Evolutionary conservation across 2,797 vertebrate genomes (phyloP).

Genomic region (Liparis tanakae): DNA sequence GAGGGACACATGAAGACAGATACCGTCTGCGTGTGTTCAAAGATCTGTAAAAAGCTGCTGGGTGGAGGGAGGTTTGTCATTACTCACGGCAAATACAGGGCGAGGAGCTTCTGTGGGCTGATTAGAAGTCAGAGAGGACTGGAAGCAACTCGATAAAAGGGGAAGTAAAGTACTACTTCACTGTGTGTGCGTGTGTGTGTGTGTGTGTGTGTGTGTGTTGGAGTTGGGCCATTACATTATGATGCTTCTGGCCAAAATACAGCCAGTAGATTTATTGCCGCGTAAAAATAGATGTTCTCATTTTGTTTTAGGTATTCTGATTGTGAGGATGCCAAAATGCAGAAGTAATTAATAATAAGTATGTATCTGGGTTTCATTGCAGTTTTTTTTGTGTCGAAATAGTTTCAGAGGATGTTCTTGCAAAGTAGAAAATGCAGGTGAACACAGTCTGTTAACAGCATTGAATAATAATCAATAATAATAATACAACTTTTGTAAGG

Average conservation of each 20-base stretch:
- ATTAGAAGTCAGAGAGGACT: slow-evolving; percentile 77
- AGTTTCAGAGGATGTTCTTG: background rate
- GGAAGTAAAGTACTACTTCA: slow-evolving; percentile 48
- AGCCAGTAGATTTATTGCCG: slow-evolving; percentile 23
- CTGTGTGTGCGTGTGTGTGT: slow-evolving; percentile 41
- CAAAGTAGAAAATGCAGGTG: slow-evolving; percentile 3
- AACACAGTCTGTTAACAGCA: background rate
- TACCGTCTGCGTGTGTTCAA: slow-evolving; percentile 48
- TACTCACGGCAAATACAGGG: slow-evolving; percentile 77
- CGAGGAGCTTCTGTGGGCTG: slow-evolving; percentile 72
- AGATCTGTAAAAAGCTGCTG: slow-evolving; percentile 54
- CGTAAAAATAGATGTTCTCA: slow-evolving; percentile 27
- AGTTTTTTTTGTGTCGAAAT: slow-evolving; percentile 2
- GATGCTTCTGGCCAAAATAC: slow-evolving; percentile 26
- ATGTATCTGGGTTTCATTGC: slow-evolving; percentile 16
- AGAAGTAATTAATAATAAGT: slow-evolving; percentile 22
- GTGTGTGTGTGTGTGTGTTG: slow-evolving; percentile 46
- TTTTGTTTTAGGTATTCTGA: slow-evolving; percentile 14
- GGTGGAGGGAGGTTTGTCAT: slow-evolving; percentile 76
- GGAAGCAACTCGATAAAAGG: slow-evolving; percentile 68
- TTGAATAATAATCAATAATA: background rate
- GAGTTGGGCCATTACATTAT: slow-evolving; percentile 31
- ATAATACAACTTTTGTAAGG: too few species aligned
- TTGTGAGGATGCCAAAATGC: slow-evolving; percentile 27
- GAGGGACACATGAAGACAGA: slow-evolving; percentile 43